Evolutionary conservation across 2,888 invertebrate species (phyloP), one percentile per base, ranked within the genome.

Genomic region (Anagyrus pseudococci): DNA sequence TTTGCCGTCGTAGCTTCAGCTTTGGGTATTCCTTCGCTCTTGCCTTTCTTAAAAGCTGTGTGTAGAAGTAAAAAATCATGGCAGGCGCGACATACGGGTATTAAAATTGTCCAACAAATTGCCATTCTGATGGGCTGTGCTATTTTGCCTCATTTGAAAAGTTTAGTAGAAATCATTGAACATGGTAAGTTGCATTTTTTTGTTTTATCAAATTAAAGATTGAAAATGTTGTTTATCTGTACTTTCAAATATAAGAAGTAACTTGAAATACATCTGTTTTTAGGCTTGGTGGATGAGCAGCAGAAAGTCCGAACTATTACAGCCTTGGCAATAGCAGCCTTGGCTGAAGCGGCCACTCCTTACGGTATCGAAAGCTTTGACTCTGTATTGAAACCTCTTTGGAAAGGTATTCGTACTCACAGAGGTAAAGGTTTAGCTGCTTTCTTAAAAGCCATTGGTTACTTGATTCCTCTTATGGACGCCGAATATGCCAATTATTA

Each of bases 1-100:
- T 99, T 99, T 82, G 99, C 99, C n/a, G 99, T 99, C 1, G 99
- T 99, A 1, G 99, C 99, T 2, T 99, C 98, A 1, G 98, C 99
- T 59, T 85, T 99, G 66, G 99, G 97, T 71, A 99, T 99, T 72
- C 99, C 99, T 7, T 97, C 98, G 0, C 84, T 99, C 7, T 82
- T 99, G 69, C 99, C 99, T 0, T 99, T 99, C 83, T 86, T 99
- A 72, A 99, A 98, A 82, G 98, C 99, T 56, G 99, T 99, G 2
- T 99, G 99, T 80, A 90, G 96, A 72, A 97, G 97, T 70, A 99
- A 99, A 84, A 99, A 99, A 81, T 98, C 97, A 0, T 99, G 99
- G 99, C 99, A 99, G 83, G 99, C 92, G 2, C 84, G 92, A 17
- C 98, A 98, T 81, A 98, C 98, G 4, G 98, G 98, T 77, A 99